Percentiles rank a stretch among this genome's conserved stretches.
These are phyloP conservation scores for Silurus glanis DNA, from an alignment of 2,113 vertebrate genomes.

Conservation along the genomic window DNA sequence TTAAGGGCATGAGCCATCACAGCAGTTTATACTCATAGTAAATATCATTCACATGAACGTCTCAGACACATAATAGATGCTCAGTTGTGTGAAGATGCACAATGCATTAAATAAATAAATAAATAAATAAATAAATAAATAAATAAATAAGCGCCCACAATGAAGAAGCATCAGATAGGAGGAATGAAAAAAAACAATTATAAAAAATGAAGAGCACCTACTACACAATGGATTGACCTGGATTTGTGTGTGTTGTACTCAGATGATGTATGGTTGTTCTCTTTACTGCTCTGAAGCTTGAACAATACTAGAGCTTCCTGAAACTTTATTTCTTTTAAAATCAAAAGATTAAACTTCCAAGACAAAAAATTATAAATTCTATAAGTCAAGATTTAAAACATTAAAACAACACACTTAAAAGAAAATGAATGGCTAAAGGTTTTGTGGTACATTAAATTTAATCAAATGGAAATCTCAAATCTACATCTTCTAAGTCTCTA, in stretches of 20 bases:
- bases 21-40: conserved; percentile 4
- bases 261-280: conserved; percentile 16
- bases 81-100: neutral
- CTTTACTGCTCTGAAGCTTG: neutral
- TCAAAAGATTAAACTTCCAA: too few species aligned
- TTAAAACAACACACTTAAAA: neutral
- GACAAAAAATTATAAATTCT: neutral
- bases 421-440: neutral
- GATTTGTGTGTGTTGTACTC: conserved; percentile 17
- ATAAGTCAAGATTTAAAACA: neutral
- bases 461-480: neutral
- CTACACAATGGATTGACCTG: neutral
- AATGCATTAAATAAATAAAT: neutral
- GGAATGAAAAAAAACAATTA: neutral
- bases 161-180: neutral
- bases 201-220: neutral
- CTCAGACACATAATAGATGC: neutral
- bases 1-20: neutral
- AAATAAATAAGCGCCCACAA: too few species aligned
- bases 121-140: neutral
- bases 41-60: neutral
- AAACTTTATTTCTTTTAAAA: too few species aligned
- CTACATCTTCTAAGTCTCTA: too few species aligned
- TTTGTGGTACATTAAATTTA: neutral
- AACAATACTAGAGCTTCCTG: neutral